Base-by-base conservation (phyloP, 2,113 vertebrate species). In the Brienomyrus brachyistius region DNA sequence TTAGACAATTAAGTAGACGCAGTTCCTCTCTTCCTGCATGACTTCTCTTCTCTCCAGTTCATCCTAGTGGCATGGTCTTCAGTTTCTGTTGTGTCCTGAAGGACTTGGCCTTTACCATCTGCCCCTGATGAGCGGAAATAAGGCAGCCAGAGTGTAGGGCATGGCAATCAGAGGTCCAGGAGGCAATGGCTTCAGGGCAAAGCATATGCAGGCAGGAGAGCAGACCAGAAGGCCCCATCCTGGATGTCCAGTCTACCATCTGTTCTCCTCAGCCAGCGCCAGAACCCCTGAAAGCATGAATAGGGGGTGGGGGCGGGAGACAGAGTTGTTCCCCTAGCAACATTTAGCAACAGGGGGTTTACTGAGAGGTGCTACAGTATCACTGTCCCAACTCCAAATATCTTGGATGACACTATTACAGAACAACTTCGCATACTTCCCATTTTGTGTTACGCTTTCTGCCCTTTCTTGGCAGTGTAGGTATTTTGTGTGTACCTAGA, bases 221-320 rank as follows among this genome's bases (percentile, higher is more conserved):
- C 31, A 48, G 40, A 89, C 70, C 88, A 89, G 88, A 89, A 82
- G 88, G 88, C 88, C 74, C 35, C 74, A 89, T 77, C 74, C 51
- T 89, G 88, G 88, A 82, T 89, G 88, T 89, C 88, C 88, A 89
- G 88, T 83, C 31, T 35, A 35, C 88, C 88, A 89, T 89, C 88
- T 89, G 88, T 89, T 45, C 50, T 83, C 74, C 21, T 40, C 74
- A 82, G 31, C 19, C 31, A 43, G 88, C 4, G 74, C 70, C 74
- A 89, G 15, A 89, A 56, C 17, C 70, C 88, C 88, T 89, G 70
- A 74, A 83, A 82, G 50, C 50, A 89, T 66, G 13, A 35, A 51
- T 87, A 48, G 45, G 7, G 83, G 83, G 23, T 87, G 85, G 85
- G 48, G 50, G 50, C 56, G 85, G 82, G 82, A 84, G 45, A 84